phyloP scores from a whole-genome alignment of 2,797 vertebrate species.

The Thamnophis elegans region DNA sequence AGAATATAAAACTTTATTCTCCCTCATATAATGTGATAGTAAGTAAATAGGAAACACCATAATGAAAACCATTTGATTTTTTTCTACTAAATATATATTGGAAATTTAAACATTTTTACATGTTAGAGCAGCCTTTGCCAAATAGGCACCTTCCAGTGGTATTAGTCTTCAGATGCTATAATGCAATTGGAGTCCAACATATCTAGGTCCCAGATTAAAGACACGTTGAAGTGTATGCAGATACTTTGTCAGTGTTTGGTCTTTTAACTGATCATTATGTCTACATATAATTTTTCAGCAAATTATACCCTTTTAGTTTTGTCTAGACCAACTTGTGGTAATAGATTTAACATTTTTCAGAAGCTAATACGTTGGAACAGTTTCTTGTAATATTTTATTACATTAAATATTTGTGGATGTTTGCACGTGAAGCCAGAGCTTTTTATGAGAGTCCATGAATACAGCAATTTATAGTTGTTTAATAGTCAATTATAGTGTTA shows the following conservation, averaged over 20 bases:
- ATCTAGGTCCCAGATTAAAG: neutral
- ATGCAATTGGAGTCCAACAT: neutral
- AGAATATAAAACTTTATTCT: neutral
- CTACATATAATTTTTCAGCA: conserved; percentile 32
- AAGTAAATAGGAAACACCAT: neutral
- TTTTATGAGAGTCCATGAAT: conserved; percentile 1
- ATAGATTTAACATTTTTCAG: conserved; percentile 21
- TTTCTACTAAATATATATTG: conserved; percentile 15
- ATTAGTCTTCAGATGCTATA: neutral
- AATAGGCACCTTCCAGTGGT: neutral
- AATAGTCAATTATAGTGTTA: neutral
- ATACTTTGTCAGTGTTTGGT: conserved; percentile 22
- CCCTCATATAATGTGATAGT: neutral
- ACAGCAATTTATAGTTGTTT: neutral
- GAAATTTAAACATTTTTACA: neutral
- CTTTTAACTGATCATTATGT: conserved; percentile 27
- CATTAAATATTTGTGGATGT: conserved; percentile 24
- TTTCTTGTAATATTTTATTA: conserved; percentile 13
- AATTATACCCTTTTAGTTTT: conserved; percentile 38
- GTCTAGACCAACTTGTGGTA: conserved; percentile 14
- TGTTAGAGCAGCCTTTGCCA: neutral
- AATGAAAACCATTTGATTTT: neutral
- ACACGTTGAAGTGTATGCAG: neutral
- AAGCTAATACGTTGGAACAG: conserved; percentile 19
- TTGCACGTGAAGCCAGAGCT: conserved; percentile 12